phyloP scores from a whole-genome alignment of 2,113 vertebrate species.

The Heptranchias perlo region DNA sequence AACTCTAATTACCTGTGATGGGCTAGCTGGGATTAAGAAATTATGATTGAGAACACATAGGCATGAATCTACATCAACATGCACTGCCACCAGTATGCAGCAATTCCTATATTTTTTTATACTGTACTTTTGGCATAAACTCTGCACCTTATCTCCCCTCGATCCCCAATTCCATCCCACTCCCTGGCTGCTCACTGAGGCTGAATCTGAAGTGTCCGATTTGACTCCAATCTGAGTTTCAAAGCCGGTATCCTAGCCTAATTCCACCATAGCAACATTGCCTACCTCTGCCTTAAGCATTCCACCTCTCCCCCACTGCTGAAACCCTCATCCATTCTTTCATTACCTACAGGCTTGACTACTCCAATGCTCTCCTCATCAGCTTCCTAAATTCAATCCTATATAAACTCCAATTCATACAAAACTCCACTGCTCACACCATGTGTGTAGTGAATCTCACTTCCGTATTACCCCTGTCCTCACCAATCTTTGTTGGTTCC shows the following conservation, averaged over 20 bases:
- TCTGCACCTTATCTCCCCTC: neutral
- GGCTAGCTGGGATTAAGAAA: neutral
- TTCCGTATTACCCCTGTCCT: neutral
- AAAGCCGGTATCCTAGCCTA: neutral
- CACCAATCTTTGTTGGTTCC: neutral
- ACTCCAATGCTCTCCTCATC: neutral
- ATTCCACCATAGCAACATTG: neutral
- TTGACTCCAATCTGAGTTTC: neutral
- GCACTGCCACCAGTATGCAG: neutral
- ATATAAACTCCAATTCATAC: neutral
- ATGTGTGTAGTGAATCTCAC: neutral
- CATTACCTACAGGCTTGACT: neutral
- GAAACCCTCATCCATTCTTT: neutral
- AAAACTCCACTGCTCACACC: neutral
- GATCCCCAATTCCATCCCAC: neutral
- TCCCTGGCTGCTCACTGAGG: neutral
- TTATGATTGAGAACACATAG: neutral
- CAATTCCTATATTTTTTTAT: neutral
- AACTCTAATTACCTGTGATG: neutral
- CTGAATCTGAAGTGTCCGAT: neutral
- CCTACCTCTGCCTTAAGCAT: neutral
- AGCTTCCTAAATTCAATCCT: neutral
- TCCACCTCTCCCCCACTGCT: neutral
- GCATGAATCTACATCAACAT: neutral
- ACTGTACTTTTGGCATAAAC: neutral